A percentile compares a stretch with the other conserved stretches of the same genome.
Conservation (phyloP, 2,888 invertebrate genomes). For the Eristalinus sepulchralis region DNA sequence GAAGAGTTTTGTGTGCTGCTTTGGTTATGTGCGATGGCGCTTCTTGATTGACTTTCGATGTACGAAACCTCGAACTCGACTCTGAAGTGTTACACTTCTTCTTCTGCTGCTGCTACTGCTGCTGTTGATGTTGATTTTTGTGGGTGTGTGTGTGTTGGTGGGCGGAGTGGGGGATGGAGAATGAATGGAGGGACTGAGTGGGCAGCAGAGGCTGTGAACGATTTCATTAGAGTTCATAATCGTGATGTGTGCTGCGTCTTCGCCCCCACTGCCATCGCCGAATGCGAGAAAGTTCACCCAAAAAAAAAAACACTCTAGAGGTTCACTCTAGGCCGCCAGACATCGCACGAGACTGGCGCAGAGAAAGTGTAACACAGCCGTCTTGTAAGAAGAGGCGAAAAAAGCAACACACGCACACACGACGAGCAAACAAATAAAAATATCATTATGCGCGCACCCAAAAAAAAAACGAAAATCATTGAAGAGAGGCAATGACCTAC, state of each 20-base stretch:
- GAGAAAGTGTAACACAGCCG: slow-evolving; percentile 75
- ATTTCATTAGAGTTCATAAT: slow-evolving; percentile 70
- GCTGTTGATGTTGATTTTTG: slow-evolving; percentile 18
- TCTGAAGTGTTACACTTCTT: slow-evolving; percentile 66
- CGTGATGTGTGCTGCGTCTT: slow-evolving; percentile 58
- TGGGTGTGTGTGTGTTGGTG: not conserved
- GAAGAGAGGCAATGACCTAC: slow-evolving; percentile 78
- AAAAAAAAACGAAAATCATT: slow-evolving; percentile 52
- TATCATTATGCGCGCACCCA: slow-evolving; percentile 66
- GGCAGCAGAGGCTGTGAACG: slow-evolving; percentile 45
- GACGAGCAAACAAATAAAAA: slow-evolving; percentile 45
- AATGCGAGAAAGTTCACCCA: slow-evolving; percentile 79
- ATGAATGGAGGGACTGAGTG: slow-evolving; percentile 21
- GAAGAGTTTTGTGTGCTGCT: slow-evolving; percentile 17
- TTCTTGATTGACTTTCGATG: slow-evolving; percentile 67
- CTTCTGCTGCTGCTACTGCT: slow-evolving; percentile 23
- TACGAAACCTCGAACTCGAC: slow-evolving; percentile 19
- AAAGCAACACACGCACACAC: not conserved
- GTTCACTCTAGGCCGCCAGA: slow-evolving; percentile 66
- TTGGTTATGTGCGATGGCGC: slow-evolving; percentile 12
- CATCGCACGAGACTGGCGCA: slow-evolving; percentile 37
- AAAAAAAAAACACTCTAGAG: slow-evolving; percentile 61
- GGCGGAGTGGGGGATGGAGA: slow-evolving; percentile 17
- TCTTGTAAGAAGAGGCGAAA: slow-evolving; percentile 33
- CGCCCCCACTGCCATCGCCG: slow-evolving; percentile 10